Conservation (phyloP, 1,140 invertebrate genomes). For the Steinernema khuongi region DNA sequence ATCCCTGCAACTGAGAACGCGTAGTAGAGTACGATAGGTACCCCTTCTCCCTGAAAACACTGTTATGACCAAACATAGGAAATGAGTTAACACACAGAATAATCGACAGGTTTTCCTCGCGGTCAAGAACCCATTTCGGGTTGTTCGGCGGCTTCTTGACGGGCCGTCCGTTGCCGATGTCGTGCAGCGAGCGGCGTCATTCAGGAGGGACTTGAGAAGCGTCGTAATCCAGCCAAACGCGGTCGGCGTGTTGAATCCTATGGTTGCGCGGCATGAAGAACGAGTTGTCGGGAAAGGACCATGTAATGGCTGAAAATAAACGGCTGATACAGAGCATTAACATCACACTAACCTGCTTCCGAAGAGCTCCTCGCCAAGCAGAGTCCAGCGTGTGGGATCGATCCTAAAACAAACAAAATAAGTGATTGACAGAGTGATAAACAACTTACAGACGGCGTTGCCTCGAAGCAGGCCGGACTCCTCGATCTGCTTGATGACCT, state of each 20-base stretch:
- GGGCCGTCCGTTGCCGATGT: conserved; percentile 52
- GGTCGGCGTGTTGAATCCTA: conserved; percentile 81
- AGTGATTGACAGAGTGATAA: background rate
- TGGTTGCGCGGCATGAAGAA: conserved; percentile 69
- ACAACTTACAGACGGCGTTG: conserved; percentile 65
- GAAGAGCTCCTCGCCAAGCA: conserved; percentile 87
- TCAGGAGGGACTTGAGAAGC: conserved; percentile 81
- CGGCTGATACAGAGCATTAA: background rate
- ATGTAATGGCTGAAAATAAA: background rate
- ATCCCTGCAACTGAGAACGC: conserved; percentile 54
- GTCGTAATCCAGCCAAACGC: conserved; percentile 79
- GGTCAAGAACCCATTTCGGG: conserved; percentile 47
- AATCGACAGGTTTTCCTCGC: conserved; percentile 46
- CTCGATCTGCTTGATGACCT: conserved; percentile 73
- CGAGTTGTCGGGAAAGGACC: conserved; percentile 42
- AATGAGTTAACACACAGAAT: conserved; percentile 21
- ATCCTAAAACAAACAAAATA: conserved; percentile 64
- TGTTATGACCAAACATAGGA: background rate
- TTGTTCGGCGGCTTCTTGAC: conserved; percentile 38
- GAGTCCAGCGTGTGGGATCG: conserved; percentile 76
- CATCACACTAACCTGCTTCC: conserved; percentile 97
- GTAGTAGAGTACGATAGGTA: conserved; percentile 58
- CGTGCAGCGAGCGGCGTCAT: conserved; percentile 64
- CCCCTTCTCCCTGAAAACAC: conserved; percentile 45
- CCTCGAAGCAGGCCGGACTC: conserved; percentile 67